Conservation (phyloP, 2,888 invertebrate species). For the Limnephilus rhombicus region DNA sequence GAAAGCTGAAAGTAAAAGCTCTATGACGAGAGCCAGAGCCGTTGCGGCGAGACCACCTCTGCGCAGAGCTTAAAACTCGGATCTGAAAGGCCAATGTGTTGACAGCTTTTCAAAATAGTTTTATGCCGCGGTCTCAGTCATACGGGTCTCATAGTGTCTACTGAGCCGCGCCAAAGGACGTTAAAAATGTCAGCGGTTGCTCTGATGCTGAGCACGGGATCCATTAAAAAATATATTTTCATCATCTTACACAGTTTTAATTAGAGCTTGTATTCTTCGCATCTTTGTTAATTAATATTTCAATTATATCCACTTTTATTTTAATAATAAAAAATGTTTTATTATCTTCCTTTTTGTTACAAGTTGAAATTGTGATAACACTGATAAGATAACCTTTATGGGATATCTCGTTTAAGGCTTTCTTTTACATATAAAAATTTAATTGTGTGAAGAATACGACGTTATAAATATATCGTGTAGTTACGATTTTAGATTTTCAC, state of each 20-base stretch:
- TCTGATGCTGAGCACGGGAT: not conserved
- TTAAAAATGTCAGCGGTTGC: slow-evolving; percentile 1
- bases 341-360: too few species aligned
- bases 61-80: not conserved
- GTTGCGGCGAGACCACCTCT: slow-evolving; percentile 54
- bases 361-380: too few species aligned
- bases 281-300: not conserved
- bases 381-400: too few species aligned
- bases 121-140: slow-evolving; percentile 43
- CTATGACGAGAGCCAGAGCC: not conserved
- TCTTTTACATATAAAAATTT: too few species aligned
- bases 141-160: not conserved
- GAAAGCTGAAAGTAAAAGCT: slow-evolving; percentile 15
- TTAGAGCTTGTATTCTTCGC: not conserved
- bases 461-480: too few species aligned
- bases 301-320: too few species aligned
- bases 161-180: not conserved
- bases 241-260: not conserved
- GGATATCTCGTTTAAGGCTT: too few species aligned
- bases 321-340: too few species aligned
- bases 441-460: too few species aligned
- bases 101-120: slow-evolving; percentile 64
- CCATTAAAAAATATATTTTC: not conserved
- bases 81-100: slow-evolving; percentile 51
- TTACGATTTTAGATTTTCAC: too few species aligned